Conservation (phyloP, 2,797 vertebrate genomes). For the Tympanoctomys barrerae region DNA sequence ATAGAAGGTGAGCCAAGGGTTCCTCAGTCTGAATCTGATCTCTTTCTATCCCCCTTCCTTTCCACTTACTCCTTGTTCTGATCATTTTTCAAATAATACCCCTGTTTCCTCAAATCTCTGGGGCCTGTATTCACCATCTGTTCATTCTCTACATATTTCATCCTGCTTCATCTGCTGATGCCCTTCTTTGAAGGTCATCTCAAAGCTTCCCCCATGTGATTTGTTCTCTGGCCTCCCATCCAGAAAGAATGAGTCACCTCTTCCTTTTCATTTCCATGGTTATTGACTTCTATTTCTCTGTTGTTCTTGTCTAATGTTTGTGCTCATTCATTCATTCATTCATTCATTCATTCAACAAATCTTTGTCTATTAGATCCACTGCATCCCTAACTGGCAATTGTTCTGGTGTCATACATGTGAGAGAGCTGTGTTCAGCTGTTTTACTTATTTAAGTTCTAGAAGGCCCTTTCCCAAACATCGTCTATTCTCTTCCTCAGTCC, state of each 20-base stretch:
- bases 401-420: not conserved
- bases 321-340: not conserved
- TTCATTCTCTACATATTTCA: not conserved
- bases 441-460: conserved; percentile 6
- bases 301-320: not conserved
- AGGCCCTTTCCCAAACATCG: not conserved
- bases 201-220: not conserved
- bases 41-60: not conserved
- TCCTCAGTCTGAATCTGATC: not conserved
- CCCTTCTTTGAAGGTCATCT: not conserved
- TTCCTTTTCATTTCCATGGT: not conserved
- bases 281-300: not conserved
- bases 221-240: not conserved
- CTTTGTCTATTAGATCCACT: not conserved
- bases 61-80: not conserved
- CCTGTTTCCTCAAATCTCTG: not conserved
- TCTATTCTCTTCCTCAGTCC: not conserved
- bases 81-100: conserved; percentile 18
- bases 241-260: not conserved
- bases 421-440: not conserved
- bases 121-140: not conserved
- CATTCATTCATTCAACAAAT: not conserved
- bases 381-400: not conserved
- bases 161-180: not conserved
- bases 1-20: not conserved